Base-by-base conservation (phyloP, 2,888 invertebrate species). In the Chrysotoxum bicinctum region DNA sequence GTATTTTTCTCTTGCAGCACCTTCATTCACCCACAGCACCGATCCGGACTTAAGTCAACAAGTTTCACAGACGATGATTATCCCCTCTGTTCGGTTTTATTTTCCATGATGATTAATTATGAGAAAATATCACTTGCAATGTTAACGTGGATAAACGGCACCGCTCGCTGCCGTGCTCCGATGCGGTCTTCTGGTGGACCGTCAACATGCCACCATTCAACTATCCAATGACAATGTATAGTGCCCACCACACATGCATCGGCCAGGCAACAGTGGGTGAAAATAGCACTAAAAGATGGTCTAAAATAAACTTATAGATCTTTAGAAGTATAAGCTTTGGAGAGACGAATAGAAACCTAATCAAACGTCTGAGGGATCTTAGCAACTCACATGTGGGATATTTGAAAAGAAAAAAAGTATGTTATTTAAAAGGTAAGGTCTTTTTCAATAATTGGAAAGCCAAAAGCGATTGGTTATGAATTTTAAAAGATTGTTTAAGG, bases 61-160 rank as follows among this genome's bases (percentile, higher is more conserved):
- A 43, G 56, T 74, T 16, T 21, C 16, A 68, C 9, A 50, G 45
- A 21, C 16, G 21, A 52, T 45, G 58, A 58, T 54, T 74, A 48
- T 66, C 26, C 48, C 76, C 26, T 32, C 16, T 0, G 14, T 45
- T 8, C 2, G 21, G 12, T 19, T 56, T 66, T 64, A 32, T 75
- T 62, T 56, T 72, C 23, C 54, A 26, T 58, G 48, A 80, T 84
- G 84, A 84, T 80, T 84, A 84, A 79, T 80, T 72, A 75, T 84
- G 84, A 75, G 84, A 84, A 80, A 84, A 84, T 60, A 68, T 72
- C 84, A 82, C 56, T 76, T 60, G 81, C 81, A 21, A 21, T n/a
- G 81, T 70, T 50, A 50, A 66, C 58, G 45, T 80, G 75, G 60
- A 70, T 75, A 66, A 75, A 69, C 45, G 60, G 30, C 16, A 7